Percentiles rank a stretch among this genome's conserved stretches.
Evolutionary conservation across 2,888 invertebrate genomes (phyloP).

Genomic region (Melieria omissa): DNA sequence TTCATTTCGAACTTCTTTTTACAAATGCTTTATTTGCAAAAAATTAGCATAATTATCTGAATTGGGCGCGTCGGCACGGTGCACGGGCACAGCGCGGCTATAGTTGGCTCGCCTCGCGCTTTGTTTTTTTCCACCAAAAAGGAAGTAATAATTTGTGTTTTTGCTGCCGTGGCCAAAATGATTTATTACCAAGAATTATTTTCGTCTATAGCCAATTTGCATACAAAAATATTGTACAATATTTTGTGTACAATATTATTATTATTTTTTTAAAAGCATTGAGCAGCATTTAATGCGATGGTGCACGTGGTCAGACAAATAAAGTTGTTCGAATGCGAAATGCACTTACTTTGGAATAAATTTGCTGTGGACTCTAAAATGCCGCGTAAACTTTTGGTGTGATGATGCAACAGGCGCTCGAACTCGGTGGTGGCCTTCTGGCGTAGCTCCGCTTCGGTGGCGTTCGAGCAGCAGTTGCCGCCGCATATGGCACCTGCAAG

Average conservation of each 20-base stretch:
- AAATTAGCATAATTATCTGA: slow-evolving; percentile 29
- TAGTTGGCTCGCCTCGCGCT: neutral
- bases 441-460: slow-evolving; percentile 63
- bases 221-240: neutral
- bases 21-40: neutral
- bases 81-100: slow-evolving; percentile 15
- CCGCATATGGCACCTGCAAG: slow-evolving; percentile 64
- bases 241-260: too few species aligned
- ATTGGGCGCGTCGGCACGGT: neutral
- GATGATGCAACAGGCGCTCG: slow-evolving; percentile 75
- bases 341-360: slow-evolving; percentile 78
- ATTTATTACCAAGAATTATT: slow-evolving; percentile 20
- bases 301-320: too few species aligned
- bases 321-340: neutral
- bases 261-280: too few species aligned
- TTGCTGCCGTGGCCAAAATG: slow-evolving; percentile 15
- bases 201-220: slow-evolving; percentile 6
- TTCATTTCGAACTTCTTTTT: neutral
- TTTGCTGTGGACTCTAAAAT: slow-evolving; percentile 79
- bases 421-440: slow-evolving; percentile 69
- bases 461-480: slow-evolving; percentile 64
- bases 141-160: slow-evolving; percentile 31
- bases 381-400: slow-evolving; percentile 80
- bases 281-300: too few species aligned
- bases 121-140: slow-evolving; percentile 8